Base-by-base conservation (phyloP, 1,140 invertebrate genomes). In the Heliothis subflexa region DNA sequence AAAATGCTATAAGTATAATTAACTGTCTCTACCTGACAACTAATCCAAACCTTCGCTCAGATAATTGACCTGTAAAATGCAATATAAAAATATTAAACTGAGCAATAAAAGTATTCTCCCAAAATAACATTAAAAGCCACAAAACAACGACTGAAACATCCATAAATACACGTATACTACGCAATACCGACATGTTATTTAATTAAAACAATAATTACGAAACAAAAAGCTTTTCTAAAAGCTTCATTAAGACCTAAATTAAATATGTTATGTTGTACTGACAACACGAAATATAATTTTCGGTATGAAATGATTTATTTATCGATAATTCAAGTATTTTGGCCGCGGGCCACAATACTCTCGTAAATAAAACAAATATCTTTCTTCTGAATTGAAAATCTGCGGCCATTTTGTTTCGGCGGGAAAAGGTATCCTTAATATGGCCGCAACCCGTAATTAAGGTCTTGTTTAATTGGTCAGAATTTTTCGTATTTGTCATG, bases 191-290 rank as follows among this genome's bases (percentile, higher is more conserved):
- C 33, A n/a, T 18, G 12, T 47, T 18, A 64, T 64, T 64, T 47
- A 64, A 64, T 64, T 64, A 64, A 64, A 64, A 18, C 33, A 45
- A 64, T 18, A 16, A 40, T 64, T n/a, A 10, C 16, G 9, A 12
- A 21, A 64, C 61, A 64, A 64, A 40, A 55, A 64, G n/a, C 61
- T 11, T 64, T 47, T 7, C 33, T 40, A 62, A 62, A 62, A 62
- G 59, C 59, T 40, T 62, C 33, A 62, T 62, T 62, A 62, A 40
- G 45, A 47, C 33, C 16, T 45, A 64, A 64, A 64, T 64, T 47
- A 64, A 64, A 64, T 47, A 64, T 40, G 45, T 64, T 64, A 21
- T 64, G 33, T 12, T 64, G 7, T n/a, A 33, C 45, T 7, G 2
- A n/a, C 10, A 47, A 18, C 45, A 64, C 61, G 40, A 47, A 64